phyloP scores from a whole-genome alignment of 2,113 vertebrate species.

The Nyctibius bracteatus region DNA sequence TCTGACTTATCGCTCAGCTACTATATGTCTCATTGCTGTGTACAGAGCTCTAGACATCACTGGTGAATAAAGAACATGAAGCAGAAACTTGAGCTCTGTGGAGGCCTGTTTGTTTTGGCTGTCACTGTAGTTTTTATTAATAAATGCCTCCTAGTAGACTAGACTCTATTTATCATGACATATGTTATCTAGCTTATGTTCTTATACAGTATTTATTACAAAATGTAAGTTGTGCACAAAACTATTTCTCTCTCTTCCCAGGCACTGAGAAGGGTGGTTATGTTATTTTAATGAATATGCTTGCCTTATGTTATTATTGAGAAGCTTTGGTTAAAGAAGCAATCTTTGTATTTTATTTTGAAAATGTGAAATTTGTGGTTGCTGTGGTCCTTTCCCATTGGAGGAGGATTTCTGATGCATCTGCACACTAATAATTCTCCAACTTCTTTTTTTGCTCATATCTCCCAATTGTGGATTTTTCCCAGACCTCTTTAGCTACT shows the following conservation, averaged over 20 bases:
- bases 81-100: slow-evolving; percentile 14
- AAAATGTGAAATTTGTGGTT: background rate
- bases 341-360: background rate
- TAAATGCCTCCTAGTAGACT: slow-evolving; percentile 52
- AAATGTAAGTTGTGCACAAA: background rate
- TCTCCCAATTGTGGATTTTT: background rate
- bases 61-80: background rate
- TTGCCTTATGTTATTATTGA: background rate
- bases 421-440: background rate
- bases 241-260: slow-evolving; percentile 29
- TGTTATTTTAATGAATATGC: slow-evolving; percentile 11
- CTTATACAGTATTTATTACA: slow-evolving; percentile 30
- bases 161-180: slow-evolving; percentile 47
- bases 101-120: slow-evolving; percentile 58
- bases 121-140: slow-evolving; percentile 3
- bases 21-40: background rate
- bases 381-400: background rate
- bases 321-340: background rate
- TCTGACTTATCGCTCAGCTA: background rate
- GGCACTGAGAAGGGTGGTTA: background rate
- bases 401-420: background rate
- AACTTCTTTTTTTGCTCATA: background rate
- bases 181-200: slow-evolving; percentile 56
- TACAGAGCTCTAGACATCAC: background rate
- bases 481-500: background rate